Percentiles rank a stretch among this genome's conserved stretches.
Evolutionary conservation across 1,140 invertebrate species (phyloP).

Genomic region (Metaphire vulgaris): DNA sequence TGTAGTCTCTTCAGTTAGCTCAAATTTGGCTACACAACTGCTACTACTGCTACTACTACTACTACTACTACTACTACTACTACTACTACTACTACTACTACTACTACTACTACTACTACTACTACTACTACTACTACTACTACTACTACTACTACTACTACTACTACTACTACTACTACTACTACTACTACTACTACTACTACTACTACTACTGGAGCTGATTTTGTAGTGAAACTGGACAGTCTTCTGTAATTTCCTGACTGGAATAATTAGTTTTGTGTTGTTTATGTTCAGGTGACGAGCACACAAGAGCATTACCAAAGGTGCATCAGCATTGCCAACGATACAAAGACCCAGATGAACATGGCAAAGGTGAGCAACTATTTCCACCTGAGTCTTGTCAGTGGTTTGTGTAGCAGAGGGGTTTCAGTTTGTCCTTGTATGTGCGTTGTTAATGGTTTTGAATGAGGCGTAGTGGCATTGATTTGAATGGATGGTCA

Average conservation of each 20-base stretch:
- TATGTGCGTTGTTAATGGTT: too few species aligned
- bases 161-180: constrained; percentile 2
- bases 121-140: constrained; percentile 2
- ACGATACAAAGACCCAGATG: background rate
- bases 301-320: background rate
- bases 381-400: too few species aligned
- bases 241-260: too few species aligned
- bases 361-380: background rate
- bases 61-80: constrained; percentile 2
- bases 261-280: background rate
- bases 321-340: background rate
- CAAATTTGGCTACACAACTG: too few species aligned
- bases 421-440: too few species aligned
- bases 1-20: background rate
- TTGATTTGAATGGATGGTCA: too few species aligned
- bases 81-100: constrained; percentile 3
- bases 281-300: background rate
- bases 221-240: too few species aligned
- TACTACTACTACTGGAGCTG: constrained; percentile 2
- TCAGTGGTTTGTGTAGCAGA: too few species aligned
- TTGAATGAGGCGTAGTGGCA: too few species aligned
- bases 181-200: constrained; percentile 2
- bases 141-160: constrained; percentile 3
- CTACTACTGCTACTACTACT: background rate
- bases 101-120: constrained; percentile 2